Base-by-base conservation (phyloP, 2,888 invertebrate genomes). In the Drosophila quinaria region DNA sequence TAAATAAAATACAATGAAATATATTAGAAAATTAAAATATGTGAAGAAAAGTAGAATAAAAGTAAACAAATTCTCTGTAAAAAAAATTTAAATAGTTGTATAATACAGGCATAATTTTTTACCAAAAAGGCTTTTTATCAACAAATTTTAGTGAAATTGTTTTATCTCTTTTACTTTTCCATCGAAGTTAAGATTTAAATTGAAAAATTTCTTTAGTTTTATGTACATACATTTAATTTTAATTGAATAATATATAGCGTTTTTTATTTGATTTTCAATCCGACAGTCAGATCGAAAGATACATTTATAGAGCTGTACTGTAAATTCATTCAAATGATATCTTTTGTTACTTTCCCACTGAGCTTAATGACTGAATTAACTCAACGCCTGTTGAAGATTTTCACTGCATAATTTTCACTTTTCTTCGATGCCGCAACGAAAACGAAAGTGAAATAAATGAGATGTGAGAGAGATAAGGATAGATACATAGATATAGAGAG, bases 371-470 rank as follows among this genome's bases (percentile, higher is more conserved):
- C 65, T 78, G 42, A 77, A 78, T 76, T 50, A 73, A 66, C 73
- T 64, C 60, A 39, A 56, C 50, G 63, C 50, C 54, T 49, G 47
- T 58, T 59, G 33, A 66, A 70, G 62, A 83, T 83, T 84, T 84
- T 84, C 85, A 87, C 85, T 80, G 76, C 72, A 78, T 76, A 42
- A 75, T 84, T 84, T 84, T 84, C 84, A 84, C 84, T 84, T 84
- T 87, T 87, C 85, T 74, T 78, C 56, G 63, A 78, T 66, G 80
- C 73, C 61, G 74, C 67, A 76, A 71, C 68, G 71, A 80, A 88
- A 85, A 81, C 77, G 81, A 81, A 83, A 83, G 86, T 80, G 72
- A 86, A 71, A 75, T 78, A 78, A 81, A 67, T 58, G 47, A 58
- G 47, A 29, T 63, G 62, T 66, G 29, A 56, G 11, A 42, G 5